Percentiles rank a stretch among this genome's conserved stretches.
Conservation (phyloP, 2,113 vertebrate species). For the Puma concolor region DNA sequence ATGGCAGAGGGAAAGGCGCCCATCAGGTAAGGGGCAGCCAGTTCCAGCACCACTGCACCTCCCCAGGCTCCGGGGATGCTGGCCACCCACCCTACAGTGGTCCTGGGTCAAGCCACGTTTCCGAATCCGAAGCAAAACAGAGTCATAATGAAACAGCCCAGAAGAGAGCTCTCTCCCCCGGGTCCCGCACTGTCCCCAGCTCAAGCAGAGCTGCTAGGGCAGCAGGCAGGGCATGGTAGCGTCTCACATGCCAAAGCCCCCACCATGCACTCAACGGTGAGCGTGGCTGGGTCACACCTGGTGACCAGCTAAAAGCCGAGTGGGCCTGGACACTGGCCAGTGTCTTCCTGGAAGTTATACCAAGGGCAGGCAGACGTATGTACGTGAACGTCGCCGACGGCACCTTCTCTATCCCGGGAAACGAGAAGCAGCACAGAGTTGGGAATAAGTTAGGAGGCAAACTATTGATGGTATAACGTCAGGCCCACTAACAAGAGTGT, state of each 20-base stretch:
- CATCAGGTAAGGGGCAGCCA: not conserved
- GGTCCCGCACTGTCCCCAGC: no score
- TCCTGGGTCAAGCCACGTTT: not conserved
- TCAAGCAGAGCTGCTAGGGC: not conserved
- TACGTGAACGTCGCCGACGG: not conserved
- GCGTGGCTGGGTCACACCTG: not conserved
- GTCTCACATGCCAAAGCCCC: not conserved
- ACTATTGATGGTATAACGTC: not conserved
- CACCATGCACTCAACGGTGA: no score
- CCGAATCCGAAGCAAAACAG: not conserved
- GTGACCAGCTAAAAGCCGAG: not conserved
- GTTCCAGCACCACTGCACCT: not conserved
- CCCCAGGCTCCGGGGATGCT: not conserved
- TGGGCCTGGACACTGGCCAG: not conserved
- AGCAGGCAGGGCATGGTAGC: not conserved
- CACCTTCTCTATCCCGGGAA: not conserved
- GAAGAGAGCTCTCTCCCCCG: no score
- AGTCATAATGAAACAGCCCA: rapidly evolving
- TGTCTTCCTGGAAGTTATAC: not conserved
- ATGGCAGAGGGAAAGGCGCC: not conserved
- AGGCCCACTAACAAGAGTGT: not conserved
- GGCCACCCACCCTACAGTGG: not conserved
- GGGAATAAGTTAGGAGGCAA: not conserved
- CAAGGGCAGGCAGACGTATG: not conserved
- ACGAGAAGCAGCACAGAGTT: not conserved